Base-by-base conservation (phyloP, 2,113 vertebrate species). In the Eulemur macaco region DNA sequence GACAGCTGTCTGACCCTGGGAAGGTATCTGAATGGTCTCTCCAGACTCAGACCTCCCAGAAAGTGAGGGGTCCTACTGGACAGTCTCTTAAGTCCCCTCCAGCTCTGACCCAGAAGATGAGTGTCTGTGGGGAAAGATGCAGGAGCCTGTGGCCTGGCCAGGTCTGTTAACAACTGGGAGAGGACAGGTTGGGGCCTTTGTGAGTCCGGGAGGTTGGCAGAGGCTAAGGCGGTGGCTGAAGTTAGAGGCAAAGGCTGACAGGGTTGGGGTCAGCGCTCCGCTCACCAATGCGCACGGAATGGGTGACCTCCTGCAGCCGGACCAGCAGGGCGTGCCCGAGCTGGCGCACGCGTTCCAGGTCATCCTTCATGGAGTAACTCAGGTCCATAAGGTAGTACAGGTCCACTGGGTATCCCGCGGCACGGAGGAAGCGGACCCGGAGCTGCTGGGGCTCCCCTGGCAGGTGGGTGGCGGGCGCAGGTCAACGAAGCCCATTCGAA, bases 381-480 rank as follows among this genome's bases (percentile, higher is more conserved):
- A 99, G 97, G 93, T 99, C 99, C 99, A 99, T 99, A 45, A 99
- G 98, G 94, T 99, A 99, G 96, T 99, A 99, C 82, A 99, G 95
- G 97, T 99, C 99, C 88, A 99, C 99, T 0, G 99, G 99, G 74
- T 99, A 99, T 7, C 99, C 99, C 74, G 98, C 96, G 1, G 98
- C 99, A 21, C 99, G 98, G 42, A 96, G 98, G 96, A 99, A 99
- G 50, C 95, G 94, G 34, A 99, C 98, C 2, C 3, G 93, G 58
- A 99, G 98, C 56, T 94, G 96, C 58, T 94, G 96, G 37, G 98
- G 98, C 77, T 98, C 98, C 5, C 99, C 99, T 99, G 83, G 14
- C 90, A 8, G 31, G 20, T 23, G 23, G 29, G 37, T 9, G 6
- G 34, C 7, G 1, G 50, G 9, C 1, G 20, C 0, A 2, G 11